These are phyloP conservation scores for Corythornis leucogaster DNA, from an alignment of 2,797 vertebrate species.

Conservation along the genomic window DNA sequence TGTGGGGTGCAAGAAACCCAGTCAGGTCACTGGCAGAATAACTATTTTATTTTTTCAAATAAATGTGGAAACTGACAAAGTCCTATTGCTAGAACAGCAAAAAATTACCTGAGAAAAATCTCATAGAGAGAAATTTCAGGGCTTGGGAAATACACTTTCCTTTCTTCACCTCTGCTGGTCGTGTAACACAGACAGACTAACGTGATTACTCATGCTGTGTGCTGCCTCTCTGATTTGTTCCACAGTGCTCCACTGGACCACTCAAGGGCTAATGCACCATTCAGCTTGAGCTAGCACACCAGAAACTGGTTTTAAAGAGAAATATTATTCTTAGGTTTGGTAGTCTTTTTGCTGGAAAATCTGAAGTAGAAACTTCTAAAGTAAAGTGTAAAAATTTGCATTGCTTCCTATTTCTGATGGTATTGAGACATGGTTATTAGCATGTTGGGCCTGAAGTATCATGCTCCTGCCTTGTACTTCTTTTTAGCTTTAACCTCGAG, in stretches of 20 bases:
- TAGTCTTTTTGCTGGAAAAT: background rate
- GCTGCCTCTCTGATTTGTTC: background rate
- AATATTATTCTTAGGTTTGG: background rate
- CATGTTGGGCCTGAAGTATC: background rate
- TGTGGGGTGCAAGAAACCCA: background rate
- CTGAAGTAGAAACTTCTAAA: background rate
- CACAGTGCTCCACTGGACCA: background rate
- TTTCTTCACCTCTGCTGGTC: background rate
- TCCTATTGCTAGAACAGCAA: background rate
- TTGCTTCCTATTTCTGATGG: background rate
- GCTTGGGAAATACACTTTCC: background rate
- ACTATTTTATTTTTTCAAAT: background rate
- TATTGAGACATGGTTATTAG: background rate
- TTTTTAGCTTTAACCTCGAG: background rate
- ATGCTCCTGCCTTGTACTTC: background rate
- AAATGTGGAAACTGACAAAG: background rate
- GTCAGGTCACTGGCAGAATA: background rate
- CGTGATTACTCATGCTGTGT: background rate
- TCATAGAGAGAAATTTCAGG: background rate
- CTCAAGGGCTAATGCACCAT: background rate
- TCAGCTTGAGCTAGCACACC: background rate
- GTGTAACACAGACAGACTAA: background rate
- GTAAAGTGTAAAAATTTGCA: background rate
- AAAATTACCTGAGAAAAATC: background rate
- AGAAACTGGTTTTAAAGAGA: background rate